Evolutionary conservation across 2,888 invertebrate species (phyloP).

Genomic region (Scotopteryx bipunctaria): DNA sequence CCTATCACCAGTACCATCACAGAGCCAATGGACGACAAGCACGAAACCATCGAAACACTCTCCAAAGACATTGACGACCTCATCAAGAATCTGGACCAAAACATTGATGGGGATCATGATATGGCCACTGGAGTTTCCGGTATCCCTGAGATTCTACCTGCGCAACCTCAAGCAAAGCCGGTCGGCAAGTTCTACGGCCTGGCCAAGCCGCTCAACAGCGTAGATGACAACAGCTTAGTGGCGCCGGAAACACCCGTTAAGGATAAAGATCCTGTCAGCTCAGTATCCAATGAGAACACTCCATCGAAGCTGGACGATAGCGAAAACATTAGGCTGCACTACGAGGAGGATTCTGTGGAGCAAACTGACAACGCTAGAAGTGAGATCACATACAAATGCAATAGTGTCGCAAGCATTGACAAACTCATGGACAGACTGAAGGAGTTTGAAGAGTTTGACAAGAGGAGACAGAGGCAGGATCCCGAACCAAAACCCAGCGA

Average conservation of each 20-base stretch:
- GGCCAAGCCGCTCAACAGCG: constrained; percentile 65
- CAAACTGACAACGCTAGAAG: constrained; percentile 62
- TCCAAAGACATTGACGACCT: constrained; percentile 78
- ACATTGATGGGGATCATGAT: constrained; percentile 67
- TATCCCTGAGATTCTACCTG: constrained; percentile 36
- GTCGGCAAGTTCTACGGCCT: constrained; percentile 68
- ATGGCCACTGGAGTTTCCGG: constrained; percentile 38
- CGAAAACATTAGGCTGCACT: constrained; percentile 74
- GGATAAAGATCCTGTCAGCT: constrained; percentile 56
- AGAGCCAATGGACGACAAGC: constrained; percentile 62
- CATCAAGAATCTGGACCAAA: constrained; percentile 73
- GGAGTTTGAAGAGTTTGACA: constrained; percentile 78
- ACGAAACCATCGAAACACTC: constrained; percentile 71
- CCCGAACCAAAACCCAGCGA: constrained; percentile 67
- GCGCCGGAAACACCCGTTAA: constrained; percentile 69
- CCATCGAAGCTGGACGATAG: constrained; percentile 73
- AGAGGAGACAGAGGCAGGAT: constrained; percentile 73
- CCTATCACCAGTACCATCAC: constrained; percentile 43
- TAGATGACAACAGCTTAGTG: constrained; percentile 57
- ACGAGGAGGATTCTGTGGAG: constrained; percentile 72
- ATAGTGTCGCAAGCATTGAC: constrained; percentile 73
- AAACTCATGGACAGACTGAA: constrained; percentile 79
- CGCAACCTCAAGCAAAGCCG: constrained; percentile 62
- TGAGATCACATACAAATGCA: constrained; percentile 68
- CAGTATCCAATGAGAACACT: constrained; percentile 61